Evolutionary conservation across 2,888 invertebrate genomes (phyloP).

Genomic region (Argyresthia albistria): DNA sequence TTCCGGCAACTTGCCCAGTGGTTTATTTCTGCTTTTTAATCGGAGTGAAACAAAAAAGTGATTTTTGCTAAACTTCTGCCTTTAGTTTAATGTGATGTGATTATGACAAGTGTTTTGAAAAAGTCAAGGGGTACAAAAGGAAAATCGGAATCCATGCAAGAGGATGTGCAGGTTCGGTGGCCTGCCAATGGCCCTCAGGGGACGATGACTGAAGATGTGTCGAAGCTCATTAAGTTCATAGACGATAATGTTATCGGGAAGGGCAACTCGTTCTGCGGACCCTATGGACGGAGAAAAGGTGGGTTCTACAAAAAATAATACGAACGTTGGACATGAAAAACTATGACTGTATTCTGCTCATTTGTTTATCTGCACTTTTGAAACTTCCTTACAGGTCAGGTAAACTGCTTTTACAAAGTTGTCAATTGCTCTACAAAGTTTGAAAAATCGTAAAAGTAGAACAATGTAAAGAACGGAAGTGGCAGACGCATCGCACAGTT

Average conservation of each 20-base stretch:
- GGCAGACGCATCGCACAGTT: no score
- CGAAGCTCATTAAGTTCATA: conserved; percentile 82
- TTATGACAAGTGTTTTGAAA: conserved; percentile 68
- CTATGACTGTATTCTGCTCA: no score
- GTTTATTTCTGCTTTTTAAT: not conserved
- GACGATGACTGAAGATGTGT: conserved; percentile 76
- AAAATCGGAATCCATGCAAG: conserved; percentile 69
- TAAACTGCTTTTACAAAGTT: no score
- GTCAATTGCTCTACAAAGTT: no score
- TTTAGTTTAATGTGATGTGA: conserved; percentile 38
- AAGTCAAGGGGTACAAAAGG: conserved; percentile 62
- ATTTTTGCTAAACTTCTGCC: not conserved
- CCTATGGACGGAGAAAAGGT: conserved; percentile 88
- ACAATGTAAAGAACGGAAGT: no score
- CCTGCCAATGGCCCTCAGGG: conserved; percentile 36
- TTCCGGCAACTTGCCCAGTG: not conserved
- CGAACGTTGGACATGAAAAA: no score
- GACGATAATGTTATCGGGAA: conserved; percentile 87
- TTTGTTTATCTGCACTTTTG: no score
- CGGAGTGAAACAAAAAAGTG: not conserved
- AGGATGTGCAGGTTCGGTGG: conserved; percentile 59
- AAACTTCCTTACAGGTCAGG: no score
- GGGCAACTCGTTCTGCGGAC: conserved; percentile 85
- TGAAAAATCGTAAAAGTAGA: no score
- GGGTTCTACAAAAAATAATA: conserved; percentile 20